Conservation (phyloP, 1,140 invertebrate genomes). For the Anadara kagoshimensis region DNA sequence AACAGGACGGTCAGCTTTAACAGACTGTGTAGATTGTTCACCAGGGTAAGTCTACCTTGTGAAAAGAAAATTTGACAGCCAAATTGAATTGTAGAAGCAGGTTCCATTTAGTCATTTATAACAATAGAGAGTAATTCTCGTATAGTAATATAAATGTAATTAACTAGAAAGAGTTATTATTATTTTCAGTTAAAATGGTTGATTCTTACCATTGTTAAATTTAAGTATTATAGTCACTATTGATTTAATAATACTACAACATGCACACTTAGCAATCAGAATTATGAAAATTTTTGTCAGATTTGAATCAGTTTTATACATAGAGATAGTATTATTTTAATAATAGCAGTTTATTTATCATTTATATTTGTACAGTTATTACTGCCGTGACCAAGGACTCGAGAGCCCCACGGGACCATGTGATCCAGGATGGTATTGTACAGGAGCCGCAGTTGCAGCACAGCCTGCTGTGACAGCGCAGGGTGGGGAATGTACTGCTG, state of each 20-base stretch:
- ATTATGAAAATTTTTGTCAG: too few relatives aligned
- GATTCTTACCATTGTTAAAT: too few relatives aligned
- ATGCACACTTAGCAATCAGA: too few relatives aligned
- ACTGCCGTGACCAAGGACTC: conserved; percentile 64
- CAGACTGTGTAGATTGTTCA: conserved; percentile 59
- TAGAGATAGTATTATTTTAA: too few relatives aligned
- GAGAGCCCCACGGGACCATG: conserved; percentile 58
- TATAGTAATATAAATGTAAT: too few relatives aligned
- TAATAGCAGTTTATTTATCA: neutral
- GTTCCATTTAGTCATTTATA: neutral
- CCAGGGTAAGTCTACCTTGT: conserved; percentile 55
- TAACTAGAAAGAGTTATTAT: too few relatives aligned
- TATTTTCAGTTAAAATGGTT: too few relatives aligned
- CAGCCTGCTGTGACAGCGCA: conserved; percentile 45
- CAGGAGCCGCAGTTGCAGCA: conserved; percentile 41
- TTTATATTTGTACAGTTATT: conserved; percentile 49
- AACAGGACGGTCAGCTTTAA: conserved; percentile 43
- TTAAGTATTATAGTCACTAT: too few relatives aligned
- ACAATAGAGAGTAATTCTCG: too few relatives aligned
- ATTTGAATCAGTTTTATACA: too few relatives aligned
- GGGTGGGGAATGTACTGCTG: conserved; percentile 61
- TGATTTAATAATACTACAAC: too few relatives aligned
- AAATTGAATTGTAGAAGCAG: neutral
- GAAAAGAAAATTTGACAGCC: neutral
- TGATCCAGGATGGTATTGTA: conserved; percentile 68